Base-by-base conservation (phyloP, 2,113 vertebrate species). In the Chaenocephalus aceratus region DNA sequence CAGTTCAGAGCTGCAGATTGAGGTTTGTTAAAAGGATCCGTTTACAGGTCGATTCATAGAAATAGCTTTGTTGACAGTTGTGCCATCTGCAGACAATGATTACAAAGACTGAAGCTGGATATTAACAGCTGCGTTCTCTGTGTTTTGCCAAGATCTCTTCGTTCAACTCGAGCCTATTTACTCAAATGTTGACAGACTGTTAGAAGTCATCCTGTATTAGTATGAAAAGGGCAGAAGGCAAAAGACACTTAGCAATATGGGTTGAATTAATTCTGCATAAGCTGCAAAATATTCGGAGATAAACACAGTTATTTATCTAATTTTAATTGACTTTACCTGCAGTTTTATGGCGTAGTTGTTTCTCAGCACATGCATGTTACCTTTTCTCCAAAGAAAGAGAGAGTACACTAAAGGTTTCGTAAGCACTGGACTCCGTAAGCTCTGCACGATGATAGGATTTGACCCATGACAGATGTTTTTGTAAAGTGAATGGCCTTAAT, bases 381-480 rank as follows among this genome's bases (percentile, higher is more conserved):
- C 5, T 7, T 23, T 48, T 52, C 10, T 2, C 52, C 18, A 56
- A 13, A 56, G 8, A 36, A 26, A 13, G 13, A 14, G 6, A 49
- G 8, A 46, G 41, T 60, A 18, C 3, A 26, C 41, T 8, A 57
- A n/a, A 16, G 36, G 12, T 21, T 56, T 44, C 15, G 45, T 8
- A 51, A 80, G 21, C 21, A 59, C 10, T 71, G 44, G 34, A 16
- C 34, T 68, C 0, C 0, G 34, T 46, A 52, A 36, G 77, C 4
- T 63, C 44, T 36, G 58, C n/a, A 45, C 7, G 13, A 48, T 56
- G 66, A 49, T 61, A 18, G 18, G 72, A 44, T 76, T 59, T 66
- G 76, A 82, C 72, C 75, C 65, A 59, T 70, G 72, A 85, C 85
- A 83, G 75, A 91, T 90, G 75, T 85, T 84, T 81, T 48, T 80